These are phyloP conservation scores for Drosophila conformis DNA, from an alignment of 2,888 invertebrate genomes.

Conservation along the genomic window DNA sequence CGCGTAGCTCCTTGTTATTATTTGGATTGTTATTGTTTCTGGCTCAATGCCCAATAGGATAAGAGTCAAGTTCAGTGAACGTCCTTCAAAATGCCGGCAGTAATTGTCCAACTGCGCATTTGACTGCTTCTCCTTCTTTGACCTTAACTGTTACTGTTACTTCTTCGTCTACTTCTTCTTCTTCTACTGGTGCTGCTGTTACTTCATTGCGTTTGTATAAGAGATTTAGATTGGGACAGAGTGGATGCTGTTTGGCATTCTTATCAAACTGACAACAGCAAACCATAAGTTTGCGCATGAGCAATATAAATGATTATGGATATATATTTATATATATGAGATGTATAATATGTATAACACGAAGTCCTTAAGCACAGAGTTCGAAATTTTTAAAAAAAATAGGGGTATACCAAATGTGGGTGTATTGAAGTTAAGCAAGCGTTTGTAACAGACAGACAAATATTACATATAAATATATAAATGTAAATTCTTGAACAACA, in stretches of 20 bases:
- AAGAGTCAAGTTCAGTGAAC: slow-evolving; percentile 67
- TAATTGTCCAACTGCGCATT: slow-evolving; percentile 20
- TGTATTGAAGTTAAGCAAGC: not conserved
- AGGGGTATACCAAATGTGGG: not conserved
- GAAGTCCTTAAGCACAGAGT: not conserved
- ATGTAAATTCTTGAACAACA: not conserved
- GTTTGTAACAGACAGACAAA: not conserved
- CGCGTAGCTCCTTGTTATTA: not conserved
- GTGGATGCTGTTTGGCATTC: slow-evolving; percentile 28
- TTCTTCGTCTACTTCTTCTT: not conserved
- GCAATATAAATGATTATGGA: slow-evolving; percentile 1
- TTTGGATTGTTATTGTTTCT: not conserved
- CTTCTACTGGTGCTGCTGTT: not conserved
- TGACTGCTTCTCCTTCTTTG: slow-evolving; percentile 2
- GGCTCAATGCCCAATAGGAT: slow-evolving; percentile 17
- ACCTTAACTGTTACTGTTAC: not conserved
- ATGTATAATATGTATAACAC: not conserved
- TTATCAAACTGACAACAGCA: slow-evolving; percentile 44
- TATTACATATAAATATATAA: not conserved
- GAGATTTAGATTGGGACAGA: not conserved
- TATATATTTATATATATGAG: not conserved
- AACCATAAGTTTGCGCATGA: slow-evolving; percentile 60
- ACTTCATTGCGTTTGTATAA: slow-evolving; percentile 50
- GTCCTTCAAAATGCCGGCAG: slow-evolving; percentile 67
- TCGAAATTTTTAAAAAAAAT: not conserved